Percentiles rank a stretch among this genome's conserved stretches.
Evolutionary conservation across 2,888 invertebrate species (phyloP).

Genomic region (Chalcis sispes): DNA sequence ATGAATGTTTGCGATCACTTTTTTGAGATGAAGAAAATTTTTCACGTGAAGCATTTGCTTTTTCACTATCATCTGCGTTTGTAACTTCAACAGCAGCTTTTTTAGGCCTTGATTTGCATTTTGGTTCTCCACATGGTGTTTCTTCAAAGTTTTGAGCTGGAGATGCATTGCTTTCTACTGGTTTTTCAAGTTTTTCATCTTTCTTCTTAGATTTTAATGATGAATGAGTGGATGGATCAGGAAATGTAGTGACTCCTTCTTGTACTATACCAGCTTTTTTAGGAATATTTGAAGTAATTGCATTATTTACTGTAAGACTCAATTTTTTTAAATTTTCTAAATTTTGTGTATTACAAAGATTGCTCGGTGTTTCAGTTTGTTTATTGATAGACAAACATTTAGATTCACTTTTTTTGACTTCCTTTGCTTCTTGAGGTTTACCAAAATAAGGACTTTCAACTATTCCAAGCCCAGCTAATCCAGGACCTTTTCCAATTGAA

Average conservation of each 20-base stretch:
- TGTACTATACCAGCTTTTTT: constrained; percentile 64
- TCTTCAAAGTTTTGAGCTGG: constrained; percentile 44
- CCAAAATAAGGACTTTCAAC: constrained; percentile 70
- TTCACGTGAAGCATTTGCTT: constrained; percentile 10
- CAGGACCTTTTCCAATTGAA: constrained; percentile 68
- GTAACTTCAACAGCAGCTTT: constrained; percentile 13
- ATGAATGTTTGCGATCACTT: background rate
- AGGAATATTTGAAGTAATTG: constrained; percentile 55
- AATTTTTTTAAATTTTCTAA: constrained; percentile 17
- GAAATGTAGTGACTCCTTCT: constrained; percentile 62
- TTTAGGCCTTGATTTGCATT: constrained; percentile 56
- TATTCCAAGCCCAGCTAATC: constrained; percentile 68
- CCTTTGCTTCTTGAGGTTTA: constrained; percentile 45
- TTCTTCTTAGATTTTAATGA: constrained; percentile 54
- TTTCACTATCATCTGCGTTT: constrained; percentile 16
- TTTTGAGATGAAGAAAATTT: constrained; percentile 30
- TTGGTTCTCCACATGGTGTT: constrained; percentile 56
- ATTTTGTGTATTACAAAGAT: constrained; percentile 32
- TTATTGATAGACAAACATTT: constrained; percentile 14
- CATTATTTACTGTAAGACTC: background rate
- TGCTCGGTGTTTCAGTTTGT: constrained; percentile 7
- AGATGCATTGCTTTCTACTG: constrained; percentile 37
- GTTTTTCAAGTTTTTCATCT: constrained; percentile 58
- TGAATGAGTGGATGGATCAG: constrained; percentile 52
- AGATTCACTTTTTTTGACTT: constrained; percentile 41